A percentile compares a stretch with the other conserved stretches of the same genome.
Conservation (phyloP, 2,797 vertebrate species). For the Eulemur coronatus region DNA sequence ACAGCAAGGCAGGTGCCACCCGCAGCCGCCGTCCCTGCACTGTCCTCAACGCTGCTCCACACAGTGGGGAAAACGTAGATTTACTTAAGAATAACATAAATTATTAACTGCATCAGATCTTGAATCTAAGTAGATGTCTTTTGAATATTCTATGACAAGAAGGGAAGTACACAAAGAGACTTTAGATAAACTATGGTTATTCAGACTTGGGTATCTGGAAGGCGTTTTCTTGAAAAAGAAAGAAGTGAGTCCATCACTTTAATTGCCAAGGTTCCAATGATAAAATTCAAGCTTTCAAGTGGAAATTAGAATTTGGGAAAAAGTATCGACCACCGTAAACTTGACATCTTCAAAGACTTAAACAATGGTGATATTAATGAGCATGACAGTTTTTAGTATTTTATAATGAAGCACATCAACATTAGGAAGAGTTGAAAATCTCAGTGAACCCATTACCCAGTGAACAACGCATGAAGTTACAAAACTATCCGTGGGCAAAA, state of each 20-base stretch:
- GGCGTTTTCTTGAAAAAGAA: background rate
- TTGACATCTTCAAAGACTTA: background rate
- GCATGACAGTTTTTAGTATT: background rate
- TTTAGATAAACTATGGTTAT: background rate
- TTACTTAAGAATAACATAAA: background rate
- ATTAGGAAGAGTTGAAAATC: background rate
- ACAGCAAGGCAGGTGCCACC: background rate
- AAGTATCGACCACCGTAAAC: background rate
- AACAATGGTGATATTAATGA: background rate
- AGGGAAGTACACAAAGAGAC: background rate
- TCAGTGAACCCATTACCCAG: background rate
- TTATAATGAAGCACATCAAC: background rate
- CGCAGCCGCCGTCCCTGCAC: background rate
- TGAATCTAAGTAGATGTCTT: background rate
- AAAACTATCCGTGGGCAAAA: background rate
- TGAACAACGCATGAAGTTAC: background rate
- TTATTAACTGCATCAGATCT: background rate
- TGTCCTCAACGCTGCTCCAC: background rate
- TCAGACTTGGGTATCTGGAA: background rate
- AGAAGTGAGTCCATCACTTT: background rate
- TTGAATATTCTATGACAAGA: background rate
- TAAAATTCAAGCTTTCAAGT: background rate
- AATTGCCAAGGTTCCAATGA: background rate
- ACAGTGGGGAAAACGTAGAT: background rate
- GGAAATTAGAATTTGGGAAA: constrained; percentile 4